A percentile compares a stretch with the other conserved stretches of the same genome.
These are phyloP conservation scores for Geophilus truncorum DNA, from an alignment of 2,888 invertebrate genomes.

Conservation along the genomic window DNA sequence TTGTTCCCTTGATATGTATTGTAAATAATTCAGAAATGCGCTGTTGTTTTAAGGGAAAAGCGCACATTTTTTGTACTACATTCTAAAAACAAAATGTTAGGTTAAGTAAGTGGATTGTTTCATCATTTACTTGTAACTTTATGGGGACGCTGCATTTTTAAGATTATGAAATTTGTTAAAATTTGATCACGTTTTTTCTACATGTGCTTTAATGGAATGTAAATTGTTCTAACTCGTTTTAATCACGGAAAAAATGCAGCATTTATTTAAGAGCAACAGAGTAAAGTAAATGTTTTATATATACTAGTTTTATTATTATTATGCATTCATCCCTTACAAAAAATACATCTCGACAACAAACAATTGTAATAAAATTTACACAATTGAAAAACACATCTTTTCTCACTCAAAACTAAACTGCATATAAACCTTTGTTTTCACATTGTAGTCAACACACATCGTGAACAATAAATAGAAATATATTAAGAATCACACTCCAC, in stretches of 20 bases:
- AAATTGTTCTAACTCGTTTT: no score
- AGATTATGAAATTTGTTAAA: no score
- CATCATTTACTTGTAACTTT: neutral
- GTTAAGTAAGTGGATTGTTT: neutral
- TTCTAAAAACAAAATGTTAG: neutral
- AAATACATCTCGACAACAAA: neutral
- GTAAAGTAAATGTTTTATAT: neutral
- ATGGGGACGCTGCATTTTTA: neutral
- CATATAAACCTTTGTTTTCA: no score
- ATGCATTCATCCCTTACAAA: neutral
- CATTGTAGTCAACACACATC: no score
- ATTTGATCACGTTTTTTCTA: no score
- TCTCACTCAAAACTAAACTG: no score
- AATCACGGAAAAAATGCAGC: neutral
- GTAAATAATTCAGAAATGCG: neutral
- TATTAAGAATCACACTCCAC: neutral
- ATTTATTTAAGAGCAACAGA: neutral
- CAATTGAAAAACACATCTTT: neutral
- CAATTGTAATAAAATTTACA: neutral
- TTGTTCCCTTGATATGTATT: neutral
- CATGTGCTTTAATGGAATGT: no score
- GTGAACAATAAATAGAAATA: neutral
- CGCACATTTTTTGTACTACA: neutral
- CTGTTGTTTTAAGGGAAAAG: neutral
- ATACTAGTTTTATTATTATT: neutral